Conservation (phyloP, 2,888 invertebrate species). For the Leucophora obtusa region DNA sequence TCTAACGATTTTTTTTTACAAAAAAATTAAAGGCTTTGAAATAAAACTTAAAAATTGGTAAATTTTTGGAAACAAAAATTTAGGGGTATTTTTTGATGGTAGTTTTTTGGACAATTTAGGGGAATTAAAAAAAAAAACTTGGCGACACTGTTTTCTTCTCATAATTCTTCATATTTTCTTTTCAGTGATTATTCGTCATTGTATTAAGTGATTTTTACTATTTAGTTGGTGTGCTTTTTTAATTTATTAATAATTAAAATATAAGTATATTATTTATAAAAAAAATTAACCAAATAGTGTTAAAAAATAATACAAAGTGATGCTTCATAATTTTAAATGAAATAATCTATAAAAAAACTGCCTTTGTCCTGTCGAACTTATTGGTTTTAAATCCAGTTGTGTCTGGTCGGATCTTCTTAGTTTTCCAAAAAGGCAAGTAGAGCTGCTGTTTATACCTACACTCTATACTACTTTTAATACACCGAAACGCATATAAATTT, state of each 20-base stretch:
- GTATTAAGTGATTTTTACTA: conserved; percentile 48
- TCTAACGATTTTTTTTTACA: no score
- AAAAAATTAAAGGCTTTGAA: no score
- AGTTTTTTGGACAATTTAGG: no score
- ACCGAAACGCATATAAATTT: conserved; percentile 8
- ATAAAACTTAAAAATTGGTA: no score
- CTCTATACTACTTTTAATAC: conserved; percentile 20
- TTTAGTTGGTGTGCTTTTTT: conserved; percentile 36
- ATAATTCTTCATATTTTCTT: conserved; percentile 46
- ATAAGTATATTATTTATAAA: conserved; percentile 7
- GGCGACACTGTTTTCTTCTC: conserved; percentile 30
- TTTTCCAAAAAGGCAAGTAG: conserved; percentile 59
- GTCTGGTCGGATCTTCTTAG: conserved; percentile 37
- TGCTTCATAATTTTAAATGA: conserved; percentile 4
- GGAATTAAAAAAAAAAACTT: no score
- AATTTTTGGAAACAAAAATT: no score
- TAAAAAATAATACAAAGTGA: conserved; percentile 22
- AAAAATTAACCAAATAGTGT: conserved; percentile 10
- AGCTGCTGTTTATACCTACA: conserved; percentile 18
- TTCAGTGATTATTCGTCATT: conserved; percentile 61
- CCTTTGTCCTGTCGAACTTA: conserved; percentile 46
- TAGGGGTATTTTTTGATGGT: no score
- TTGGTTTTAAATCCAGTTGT: conserved; percentile 39
- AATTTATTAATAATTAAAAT: conserved; percentile 16
- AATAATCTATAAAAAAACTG: conserved; percentile 9